Base-by-base conservation (phyloP, 2,797 vertebrate genomes). In the Kryptolebias ocellatus region DNA sequence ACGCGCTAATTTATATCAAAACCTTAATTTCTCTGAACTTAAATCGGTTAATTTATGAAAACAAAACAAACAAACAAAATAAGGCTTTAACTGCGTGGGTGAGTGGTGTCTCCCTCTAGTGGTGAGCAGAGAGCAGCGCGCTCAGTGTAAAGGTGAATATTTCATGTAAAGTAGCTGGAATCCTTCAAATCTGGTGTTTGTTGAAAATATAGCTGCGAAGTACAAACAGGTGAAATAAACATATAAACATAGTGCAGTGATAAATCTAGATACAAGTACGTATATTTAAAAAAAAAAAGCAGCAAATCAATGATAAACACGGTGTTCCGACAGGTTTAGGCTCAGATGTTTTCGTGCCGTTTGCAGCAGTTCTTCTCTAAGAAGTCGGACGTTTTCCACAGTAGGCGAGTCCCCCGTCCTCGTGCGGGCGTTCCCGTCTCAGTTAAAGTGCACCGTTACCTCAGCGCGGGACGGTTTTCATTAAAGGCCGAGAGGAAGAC, bases 91-190 rank as follows among this genome's bases (percentile, higher is more conserved):
- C 45, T 27, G 5, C 4, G 14, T 44, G 42, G 58, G 42, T 74
- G 45, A 65, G 79, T 72, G 80, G 56, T 44, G 55, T 76, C 71
- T 53, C 80, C 80, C 76, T 76, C 77, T 78, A 74, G 80, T 79
- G 83, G 80, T 37, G 29, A 70, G 29, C 9, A 29, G 18, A 47
- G 51, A 45, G 28, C 51, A 5, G 42, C 7, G 28, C 37, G 5
- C 24, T 45, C 79, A 81, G 77, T 76, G 58, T 4, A 17, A 34
- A 29, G n/a, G n/a, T 54, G 15, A 16, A 59, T 31, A 45, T 55
- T 1, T 51, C 4, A 10, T n/a, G 3, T 2, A 49, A 55, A 46
- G 42, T 1, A 39, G 46, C 55, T 27, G 46, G 60, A 10, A 53
- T 37, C 16, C 15, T 15, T 49, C 34, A 52, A 46, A 34, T 1